Evolutionary conservation across 2,888 invertebrate species (phyloP), one percentile per base, ranked within the genome.

Genomic region (Listrodromus nycthemerus): DNA sequence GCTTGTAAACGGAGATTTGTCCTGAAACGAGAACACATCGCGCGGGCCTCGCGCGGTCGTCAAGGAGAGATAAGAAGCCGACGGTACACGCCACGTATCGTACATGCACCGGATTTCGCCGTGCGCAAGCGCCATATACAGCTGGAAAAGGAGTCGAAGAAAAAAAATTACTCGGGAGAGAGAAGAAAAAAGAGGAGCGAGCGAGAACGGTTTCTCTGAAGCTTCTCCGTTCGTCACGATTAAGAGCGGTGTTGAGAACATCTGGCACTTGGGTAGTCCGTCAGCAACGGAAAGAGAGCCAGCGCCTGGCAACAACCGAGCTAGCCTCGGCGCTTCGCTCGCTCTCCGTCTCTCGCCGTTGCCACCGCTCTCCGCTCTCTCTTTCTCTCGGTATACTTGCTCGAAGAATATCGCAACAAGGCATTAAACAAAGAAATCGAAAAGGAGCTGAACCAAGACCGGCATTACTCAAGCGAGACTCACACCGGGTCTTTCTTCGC

Each of bases 381-480:
- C 78, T 45, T 75, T 78, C 85, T 78, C 80, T 83, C 85, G 85
- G 58, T 58, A 82, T 86, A 88, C 88, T 89, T 90, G 89, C 58
- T 58, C 27, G 58, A 58, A 91, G 90, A 90, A 91, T 91, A 92
- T 91, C 90, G 90, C 90, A 90, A 91, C 91, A 90, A 91, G 90
- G 89, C 90, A 90, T 91, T 92, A 92, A 92, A 91, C 92, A 91
- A 92, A 92, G 92, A 91, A 92, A 92, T 92, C 89, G 90, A 86
- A 88, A 84, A 89, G 90, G 88, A 92, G 89, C 91, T 91, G 90
- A 91, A 91, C 86, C 91, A 91, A 91, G 90, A 91, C 92, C 89
- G 86, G 86, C 88, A 89, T 92, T 90, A 91, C 90, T 92, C 90
- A 91, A 90, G 91, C 92, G 90, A 87, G 87, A 90, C 87, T 41